These are phyloP conservation scores for Fopius arisanus DNA, from an alignment of 1,140 invertebrate genomes.

Conservation along the genomic window DNA sequence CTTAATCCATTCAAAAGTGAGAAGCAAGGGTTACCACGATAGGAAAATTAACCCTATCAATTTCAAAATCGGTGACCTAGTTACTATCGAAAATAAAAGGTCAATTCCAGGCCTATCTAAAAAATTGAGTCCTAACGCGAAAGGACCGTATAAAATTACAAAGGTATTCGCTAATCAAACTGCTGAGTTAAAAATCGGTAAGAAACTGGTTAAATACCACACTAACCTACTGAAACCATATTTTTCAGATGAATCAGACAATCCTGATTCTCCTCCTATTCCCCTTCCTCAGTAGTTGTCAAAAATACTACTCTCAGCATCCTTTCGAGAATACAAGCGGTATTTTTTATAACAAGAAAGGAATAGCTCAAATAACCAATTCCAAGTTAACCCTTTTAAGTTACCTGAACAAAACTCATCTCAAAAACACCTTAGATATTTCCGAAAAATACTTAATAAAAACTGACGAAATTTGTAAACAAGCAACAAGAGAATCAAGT, in stretches of 20 bases:
- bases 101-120: neutral
- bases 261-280: neutral
- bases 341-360: slow-evolving; percentile 36
- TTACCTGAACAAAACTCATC: slow-evolving; percentile 33
- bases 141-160: slow-evolving; percentile 48
- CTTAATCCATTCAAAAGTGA: slow-evolving; percentile 31
- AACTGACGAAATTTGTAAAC: neutral
- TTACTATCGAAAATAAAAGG: slow-evolving; percentile 9
- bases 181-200: slow-evolving; percentile 24
- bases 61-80: slow-evolving; percentile 39
- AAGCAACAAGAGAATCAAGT: neutral
- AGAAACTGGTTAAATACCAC: slow-evolving; percentile 31
- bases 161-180: slow-evolving; percentile 47
- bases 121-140: slow-evolving; percentile 25
- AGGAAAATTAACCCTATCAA: slow-evolving; percentile 44
- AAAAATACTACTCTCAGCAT: neutral
- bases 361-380: slow-evolving; percentile 25
- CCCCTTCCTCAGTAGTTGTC: neutral
- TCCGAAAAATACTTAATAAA: neutral
- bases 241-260: slow-evolving; percentile 25
- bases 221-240: slow-evolving; percentile 37
- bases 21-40: slow-evolving; percentile 40
- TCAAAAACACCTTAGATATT: neutral
- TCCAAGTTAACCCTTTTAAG: slow-evolving; percentile 29
- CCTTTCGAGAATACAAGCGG: slow-evolving; percentile 19